phyloP scores from a whole-genome alignment of 2,888 invertebrate genomes.

The Sericinus montela region DNA sequence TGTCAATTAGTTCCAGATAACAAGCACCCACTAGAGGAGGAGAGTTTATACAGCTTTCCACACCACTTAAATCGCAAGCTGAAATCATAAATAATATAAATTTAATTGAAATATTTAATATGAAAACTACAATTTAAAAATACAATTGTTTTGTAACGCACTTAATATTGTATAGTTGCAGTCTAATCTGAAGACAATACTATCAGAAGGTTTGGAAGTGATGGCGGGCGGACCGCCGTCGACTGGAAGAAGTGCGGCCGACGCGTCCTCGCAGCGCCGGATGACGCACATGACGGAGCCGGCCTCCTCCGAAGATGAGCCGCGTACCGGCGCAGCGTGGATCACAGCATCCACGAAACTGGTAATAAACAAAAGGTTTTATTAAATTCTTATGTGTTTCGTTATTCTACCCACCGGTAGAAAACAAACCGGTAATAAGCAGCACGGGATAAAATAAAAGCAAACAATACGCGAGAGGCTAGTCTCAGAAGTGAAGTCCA shows the following conservation, averaged over 20 bases:
- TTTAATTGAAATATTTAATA: neutral
- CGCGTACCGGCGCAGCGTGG: conserved; percentile 82
- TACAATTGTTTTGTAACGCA: conserved; percentile 39
- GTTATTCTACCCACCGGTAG: too few species aligned
- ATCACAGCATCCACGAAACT: conserved; percentile 85
- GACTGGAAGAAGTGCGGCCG: conserved; percentile 73
- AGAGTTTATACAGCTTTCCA: conserved; percentile 73
- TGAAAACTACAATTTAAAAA: neutral
- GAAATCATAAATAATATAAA: conserved; percentile 38
- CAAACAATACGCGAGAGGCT: too few species aligned
- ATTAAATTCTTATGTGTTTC: too few species aligned
- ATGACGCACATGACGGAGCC: conserved; percentile 81
- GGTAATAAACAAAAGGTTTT: neutral
- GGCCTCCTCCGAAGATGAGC: conserved; percentile 77
- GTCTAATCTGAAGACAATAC: conserved; percentile 96
- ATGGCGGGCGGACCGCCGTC: conserved; percentile 76
- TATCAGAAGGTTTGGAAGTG: conserved; percentile 87
- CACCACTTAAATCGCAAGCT: conserved; percentile 85
- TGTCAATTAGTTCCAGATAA: conserved; percentile 92
- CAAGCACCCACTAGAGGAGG: conserved; percentile 80
- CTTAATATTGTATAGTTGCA: conserved; percentile 90
- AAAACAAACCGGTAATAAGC: too few species aligned
- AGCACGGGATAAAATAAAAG: too few species aligned
- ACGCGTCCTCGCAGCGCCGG: conserved; percentile 81
- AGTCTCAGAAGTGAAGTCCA: too few species aligned